Conservation (phyloP, 92 coral and sea anemone species). For the Parazoanthus darwini region DNA sequence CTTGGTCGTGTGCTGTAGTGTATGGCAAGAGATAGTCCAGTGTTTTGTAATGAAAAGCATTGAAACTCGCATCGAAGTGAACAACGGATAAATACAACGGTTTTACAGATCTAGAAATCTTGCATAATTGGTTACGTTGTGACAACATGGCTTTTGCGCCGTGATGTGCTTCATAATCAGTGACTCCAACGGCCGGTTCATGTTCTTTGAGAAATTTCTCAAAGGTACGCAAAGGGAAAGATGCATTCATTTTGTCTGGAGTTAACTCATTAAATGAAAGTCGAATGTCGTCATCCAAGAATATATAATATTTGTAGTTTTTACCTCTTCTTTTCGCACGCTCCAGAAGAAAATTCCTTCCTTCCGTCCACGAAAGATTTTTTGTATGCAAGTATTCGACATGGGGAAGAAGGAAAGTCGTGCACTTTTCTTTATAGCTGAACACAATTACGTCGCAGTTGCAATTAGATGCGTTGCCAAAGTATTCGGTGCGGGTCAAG, state of each 20-base stretch:
- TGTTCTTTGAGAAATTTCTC: slow-evolving; percentile 42
- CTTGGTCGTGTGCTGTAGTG: slow-evolving; percentile 38
- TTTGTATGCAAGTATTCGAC: slow-evolving; percentile 30
- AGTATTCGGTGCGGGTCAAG: not conserved
- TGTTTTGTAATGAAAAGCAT: slow-evolving; percentile 49
- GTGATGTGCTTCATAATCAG: slow-evolving; percentile 45
- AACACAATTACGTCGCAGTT: slow-evolving; percentile 44
- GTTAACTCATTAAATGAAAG: slow-evolving; percentile 35
- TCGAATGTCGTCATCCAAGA: slow-evolving; percentile 43
- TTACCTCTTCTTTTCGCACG: slow-evolving; percentile 6
- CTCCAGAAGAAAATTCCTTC: slow-evolving; percentile 44
- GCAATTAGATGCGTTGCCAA: slow-evolving; percentile 3
- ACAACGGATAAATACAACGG: slow-evolving; percentile 32
- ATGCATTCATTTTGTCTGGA: slow-evolving; percentile 16
- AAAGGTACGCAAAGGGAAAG: slow-evolving; percentile 43
- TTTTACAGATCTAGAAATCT: not conserved
- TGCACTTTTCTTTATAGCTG: slow-evolving; percentile 32
- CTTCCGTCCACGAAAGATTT: slow-evolving; percentile 42
- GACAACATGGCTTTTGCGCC: slow-evolving; percentile 24
- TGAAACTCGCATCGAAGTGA: slow-evolving; percentile 53
- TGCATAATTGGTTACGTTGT: slow-evolving; percentile 38
- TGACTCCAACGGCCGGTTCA: slow-evolving; percentile 53
- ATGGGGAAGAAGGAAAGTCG: not conserved
- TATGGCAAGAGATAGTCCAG: slow-evolving; percentile 49
- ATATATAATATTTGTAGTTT: slow-evolving; percentile 33